Evolutionary conservation across 2,888 invertebrate species (phyloP).

Genomic region (Tribolium freemani): DNA sequence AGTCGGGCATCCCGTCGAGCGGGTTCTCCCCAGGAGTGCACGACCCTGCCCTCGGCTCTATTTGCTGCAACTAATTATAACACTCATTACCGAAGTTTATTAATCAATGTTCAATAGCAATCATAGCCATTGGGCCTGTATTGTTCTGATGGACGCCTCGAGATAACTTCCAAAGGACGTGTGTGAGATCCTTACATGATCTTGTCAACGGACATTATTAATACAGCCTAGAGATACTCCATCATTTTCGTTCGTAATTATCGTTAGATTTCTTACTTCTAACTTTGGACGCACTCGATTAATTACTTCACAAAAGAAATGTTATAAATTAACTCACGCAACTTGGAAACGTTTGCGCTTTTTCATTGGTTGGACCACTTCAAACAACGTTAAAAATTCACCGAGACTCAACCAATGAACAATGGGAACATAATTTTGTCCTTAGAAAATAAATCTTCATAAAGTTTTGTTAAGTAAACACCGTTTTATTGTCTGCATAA

Average conservation of each 20-base stretch:
- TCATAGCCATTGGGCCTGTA: slow-evolving; percentile 60
- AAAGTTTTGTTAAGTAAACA: slow-evolving; percentile 29
- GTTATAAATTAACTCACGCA: slow-evolving; percentile 19
- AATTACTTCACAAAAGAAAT: slow-evolving; percentile 16
- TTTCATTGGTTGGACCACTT: slow-evolving; percentile 6
- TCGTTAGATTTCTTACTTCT: slow-evolving; percentile 24
- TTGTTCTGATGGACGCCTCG: slow-evolving; percentile 54
- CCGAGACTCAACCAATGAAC: not conserved
- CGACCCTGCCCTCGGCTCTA: slow-evolving; percentile 48
- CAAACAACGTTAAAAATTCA: not conserved
- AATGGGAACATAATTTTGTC: not conserved
- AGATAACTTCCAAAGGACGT: slow-evolving; percentile 41
- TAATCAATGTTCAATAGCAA: slow-evolving; percentile 67
- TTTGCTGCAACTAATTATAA: slow-evolving; percentile 67
- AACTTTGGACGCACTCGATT: slow-evolving; percentile 12
- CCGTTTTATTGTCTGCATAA: not conserved
- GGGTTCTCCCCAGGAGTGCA: slow-evolving; percentile 55
- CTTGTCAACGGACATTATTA: slow-evolving; percentile 44
- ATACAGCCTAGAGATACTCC: slow-evolving; percentile 33
- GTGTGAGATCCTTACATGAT: slow-evolving; percentile 40
- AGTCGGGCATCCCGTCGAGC: slow-evolving; percentile 42
- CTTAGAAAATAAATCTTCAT: slow-evolving; percentile 28
- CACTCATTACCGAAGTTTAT: slow-evolving; percentile 69
- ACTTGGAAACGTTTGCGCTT: not conserved
- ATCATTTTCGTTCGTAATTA: slow-evolving; percentile 24